These are phyloP conservation scores for Automeris io DNA, from an alignment of 2,888 invertebrate genomes.

Conservation along the genomic window DNA sequence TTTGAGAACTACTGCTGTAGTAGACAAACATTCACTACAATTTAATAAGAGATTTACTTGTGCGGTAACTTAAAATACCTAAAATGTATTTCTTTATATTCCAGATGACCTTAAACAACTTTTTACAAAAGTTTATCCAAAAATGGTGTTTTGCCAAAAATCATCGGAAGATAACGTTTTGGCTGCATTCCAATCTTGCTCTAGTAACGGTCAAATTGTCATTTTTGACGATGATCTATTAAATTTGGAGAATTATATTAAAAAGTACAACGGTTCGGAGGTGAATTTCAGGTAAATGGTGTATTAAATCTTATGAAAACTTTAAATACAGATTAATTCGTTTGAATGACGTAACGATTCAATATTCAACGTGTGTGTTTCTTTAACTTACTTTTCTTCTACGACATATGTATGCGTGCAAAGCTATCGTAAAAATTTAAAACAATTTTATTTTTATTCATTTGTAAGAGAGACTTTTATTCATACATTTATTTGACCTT, in stretches of 20 bases:
- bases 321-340: too few species aligned
- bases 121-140: conserved; percentile 20
- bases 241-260: conserved; percentile 29
- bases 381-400: too few species aligned
- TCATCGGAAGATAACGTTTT: conserved; percentile 25
- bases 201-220: conserved; percentile 23
- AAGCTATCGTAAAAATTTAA: too few species aligned
- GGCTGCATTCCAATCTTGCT: conserved; percentile 20
- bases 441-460: too few species aligned
- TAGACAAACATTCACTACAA: too few species aligned
- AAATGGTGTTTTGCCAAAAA: conserved; percentile 37
- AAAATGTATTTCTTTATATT: not conserved
- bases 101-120: conserved; percentile 18
- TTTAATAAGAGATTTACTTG: not conserved
- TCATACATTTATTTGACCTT: too few species aligned
- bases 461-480: too few species aligned
- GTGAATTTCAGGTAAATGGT: conserved; percentile 29
- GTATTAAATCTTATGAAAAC: not conserved
- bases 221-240: conserved; percentile 30
- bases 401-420: too few species aligned
- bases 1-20: too few species aligned
- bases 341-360: too few species aligned
- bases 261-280: conserved; percentile 31
- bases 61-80: not conserved
- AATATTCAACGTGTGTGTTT: too few species aligned